phyloP scores from a whole-genome alignment of 2,113 vertebrate species.

The Acanthisitta chloris region DNA sequence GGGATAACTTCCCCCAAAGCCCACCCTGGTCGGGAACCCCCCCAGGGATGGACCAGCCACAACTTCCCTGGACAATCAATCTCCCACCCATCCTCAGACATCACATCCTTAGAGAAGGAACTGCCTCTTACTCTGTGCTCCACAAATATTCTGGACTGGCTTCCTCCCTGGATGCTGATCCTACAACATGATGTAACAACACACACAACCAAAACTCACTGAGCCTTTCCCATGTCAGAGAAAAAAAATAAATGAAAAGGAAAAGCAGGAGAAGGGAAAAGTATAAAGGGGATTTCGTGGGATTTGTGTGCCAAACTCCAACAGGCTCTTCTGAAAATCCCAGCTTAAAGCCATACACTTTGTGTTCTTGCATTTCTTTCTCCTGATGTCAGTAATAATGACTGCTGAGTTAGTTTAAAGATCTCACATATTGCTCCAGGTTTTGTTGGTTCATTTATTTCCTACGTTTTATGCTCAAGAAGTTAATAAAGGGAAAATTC shows the following conservation, averaged over 20 bases:
- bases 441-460: constrained; percentile 47
- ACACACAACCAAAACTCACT: neutral
- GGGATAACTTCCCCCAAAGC: neutral
- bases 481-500: constrained; percentile 36
- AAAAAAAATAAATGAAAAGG: constrained; percentile 32
- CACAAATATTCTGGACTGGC: neutral
- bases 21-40: neutral
- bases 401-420: constrained; percentile 18
- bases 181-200: neutral
- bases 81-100: neutral
- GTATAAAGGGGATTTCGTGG: constrained; percentile 48
- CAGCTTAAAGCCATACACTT: constrained; percentile 54
- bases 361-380: constrained; percentile 50
- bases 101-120: neutral
- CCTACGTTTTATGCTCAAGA: constrained; percentile 1
- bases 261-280: constrained; percentile 39
- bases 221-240: neutral
- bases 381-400: constrained; percentile 51
- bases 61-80: neutral
- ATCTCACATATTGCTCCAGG: constrained; percentile 7
- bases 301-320: constrained; percentile 56
- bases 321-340: constrained; percentile 53
- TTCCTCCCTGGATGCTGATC: neutral
- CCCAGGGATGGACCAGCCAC: neutral
- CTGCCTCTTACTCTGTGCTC: neutral